Evolutionary conservation across 2,113 vertebrate species (phyloP), one percentile per base, ranked within the genome.

Genomic region (Columbina picui): DNA sequence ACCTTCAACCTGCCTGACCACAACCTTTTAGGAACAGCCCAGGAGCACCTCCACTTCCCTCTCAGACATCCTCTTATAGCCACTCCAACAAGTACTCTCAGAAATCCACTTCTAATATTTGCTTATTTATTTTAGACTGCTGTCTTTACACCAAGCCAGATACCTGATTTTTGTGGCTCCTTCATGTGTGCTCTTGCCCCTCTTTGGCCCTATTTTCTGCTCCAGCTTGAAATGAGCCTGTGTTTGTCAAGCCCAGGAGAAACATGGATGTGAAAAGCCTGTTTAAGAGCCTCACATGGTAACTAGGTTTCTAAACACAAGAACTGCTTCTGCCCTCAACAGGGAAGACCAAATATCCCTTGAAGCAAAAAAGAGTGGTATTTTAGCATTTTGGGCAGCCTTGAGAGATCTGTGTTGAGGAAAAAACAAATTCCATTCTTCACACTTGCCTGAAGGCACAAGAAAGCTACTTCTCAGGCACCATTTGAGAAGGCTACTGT

Each of bases 351-450:
- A 26, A 82, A 34, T 21, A 65, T 20, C 30, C 57, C 69, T n/a
- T 38, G 52, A 39, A 82, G 73, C 14, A 76, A 39, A 80, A 84
- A 64, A 1, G 34, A 60, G 12, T 30, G 1, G 2, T 1, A 61
- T 50, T 78, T 75, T 26, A 81, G 32, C 36, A 61, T 82, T 75
- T 56, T 21, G 56, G 47, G 41, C 57, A 93, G 80, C 52, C n/a
- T 45, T 2, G 1, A 32, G 16, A 79, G 25, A 71, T 0, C 0
- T 7, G 11, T 17, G 14, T 15, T 12, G 10, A 74, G 12, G 26
- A 14, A 85, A 77, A 70, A 61, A 1, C 60, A 81, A 70, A 45
- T 43, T 27, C 47, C 30, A 4, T 30, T 70, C 34, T 59, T 82
- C 52, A 36, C 14, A 25, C 18, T 38, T 49, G 41, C 50, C 65